Conservation (phyloP, 2,888 invertebrate species). For the Synanthedon tipuliformis region DNA sequence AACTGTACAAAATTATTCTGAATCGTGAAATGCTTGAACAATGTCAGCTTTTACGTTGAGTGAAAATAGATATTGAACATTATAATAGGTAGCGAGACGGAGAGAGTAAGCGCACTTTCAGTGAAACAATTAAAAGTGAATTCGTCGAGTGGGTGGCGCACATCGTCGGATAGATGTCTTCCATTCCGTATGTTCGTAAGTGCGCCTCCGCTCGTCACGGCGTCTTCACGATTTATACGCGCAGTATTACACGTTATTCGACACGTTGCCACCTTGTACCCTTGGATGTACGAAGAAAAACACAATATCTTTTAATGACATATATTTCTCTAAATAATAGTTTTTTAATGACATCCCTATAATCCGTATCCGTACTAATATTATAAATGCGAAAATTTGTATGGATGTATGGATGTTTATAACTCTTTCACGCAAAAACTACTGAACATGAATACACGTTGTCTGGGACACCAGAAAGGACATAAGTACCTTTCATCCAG, state of each 20-base stretch:
- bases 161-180: slow-evolving; percentile 38
- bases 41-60: too few species aligned
- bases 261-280: slow-evolving; percentile 45
- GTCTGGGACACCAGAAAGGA: too few species aligned
- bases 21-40: too few species aligned
- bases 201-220: slow-evolving; percentile 51
- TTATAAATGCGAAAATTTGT: too few species aligned
- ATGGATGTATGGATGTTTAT: too few species aligned
- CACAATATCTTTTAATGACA: background rate
- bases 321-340: too few species aligned
- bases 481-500: too few species aligned
- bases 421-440: too few species aligned
- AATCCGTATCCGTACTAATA: too few species aligned
- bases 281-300: slow-evolving; percentile 22
- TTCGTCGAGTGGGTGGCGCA: slow-evolving; percentile 8
- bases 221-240: slow-evolving; percentile 60
- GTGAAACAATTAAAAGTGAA: slow-evolving; percentile 13
- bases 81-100: background rate
- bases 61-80: background rate
- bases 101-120: background rate
- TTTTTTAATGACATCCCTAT: too few species aligned
- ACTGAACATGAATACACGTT: too few species aligned
- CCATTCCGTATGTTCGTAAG: slow-evolving; percentile 26
- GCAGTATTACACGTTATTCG: slow-evolving; percentile 66
- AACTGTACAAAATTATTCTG: too few species aligned